Conservation (phyloP, 2,888 invertebrate species). For the Dicranocentrus wangi region DNA sequence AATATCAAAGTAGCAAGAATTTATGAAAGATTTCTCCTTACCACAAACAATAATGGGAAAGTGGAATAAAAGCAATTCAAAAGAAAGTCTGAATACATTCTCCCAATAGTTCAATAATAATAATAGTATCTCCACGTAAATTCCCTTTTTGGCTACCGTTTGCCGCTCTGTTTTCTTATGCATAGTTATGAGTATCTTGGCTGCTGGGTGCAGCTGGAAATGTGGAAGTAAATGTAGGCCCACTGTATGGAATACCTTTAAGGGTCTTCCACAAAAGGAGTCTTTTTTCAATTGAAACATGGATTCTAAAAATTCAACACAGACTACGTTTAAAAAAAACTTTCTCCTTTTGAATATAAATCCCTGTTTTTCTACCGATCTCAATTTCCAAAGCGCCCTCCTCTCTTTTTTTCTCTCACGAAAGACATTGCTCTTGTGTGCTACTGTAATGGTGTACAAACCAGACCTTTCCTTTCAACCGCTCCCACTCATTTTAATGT, state of each 20-base stretch:
- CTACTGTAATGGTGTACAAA: no score
- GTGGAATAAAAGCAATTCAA: not conserved
- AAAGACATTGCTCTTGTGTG: no score
- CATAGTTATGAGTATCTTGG: not conserved
- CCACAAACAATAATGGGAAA: not conserved
- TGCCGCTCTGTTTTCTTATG: not conserved
- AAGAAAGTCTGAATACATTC: not conserved
- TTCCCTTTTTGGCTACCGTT: not conserved
- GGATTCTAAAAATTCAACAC: constrained; percentile 11
- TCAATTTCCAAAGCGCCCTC: constrained; percentile 9
- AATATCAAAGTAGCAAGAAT: not conserved
- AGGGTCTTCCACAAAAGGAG: no score
- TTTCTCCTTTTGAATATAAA: constrained; percentile 21
- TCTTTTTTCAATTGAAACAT: constrained; percentile 21
- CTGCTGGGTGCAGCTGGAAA: not conserved
- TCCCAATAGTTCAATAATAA: constrained; percentile 5
- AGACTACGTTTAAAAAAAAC: not conserved
- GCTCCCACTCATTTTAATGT: no score
- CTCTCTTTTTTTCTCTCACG: no score
- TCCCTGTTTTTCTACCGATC: constrained; percentile 9
- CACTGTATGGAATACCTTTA: no score
- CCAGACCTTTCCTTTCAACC: no score
- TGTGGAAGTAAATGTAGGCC: no score
- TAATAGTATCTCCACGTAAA: constrained; percentile 9
- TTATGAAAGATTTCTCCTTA: constrained; percentile 7